Evolutionary conservation across 2,888 invertebrate genomes (phyloP), one percentile per base, ranked within the genome.

Genomic region (Parelbella ahira): DNA sequence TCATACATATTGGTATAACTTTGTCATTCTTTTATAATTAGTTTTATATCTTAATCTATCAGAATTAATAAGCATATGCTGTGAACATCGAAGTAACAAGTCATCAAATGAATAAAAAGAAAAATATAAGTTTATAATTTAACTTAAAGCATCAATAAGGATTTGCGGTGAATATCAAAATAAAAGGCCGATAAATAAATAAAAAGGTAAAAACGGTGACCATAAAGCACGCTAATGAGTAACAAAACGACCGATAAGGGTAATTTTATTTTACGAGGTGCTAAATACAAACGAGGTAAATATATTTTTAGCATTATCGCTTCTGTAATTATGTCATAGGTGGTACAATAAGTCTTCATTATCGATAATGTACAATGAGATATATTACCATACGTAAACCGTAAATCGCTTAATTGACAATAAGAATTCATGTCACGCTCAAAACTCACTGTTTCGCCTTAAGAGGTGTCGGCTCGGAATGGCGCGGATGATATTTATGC

Each of bases 401-500:
- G 42, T 51, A 46, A 47, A 48, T 56, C 41, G 51, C 48, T 49
- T 49, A 51, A 53, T 54, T 49, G 45, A 47, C 46, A 39, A 48
- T 44, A 45, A 32, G 39, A 49, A 49, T 49, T 48, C 46, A 50
- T 51, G 48, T 47, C 44, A 44, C 43, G 33, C 29, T 38, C 39
- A 34, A 44, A 49, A 53, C n/a, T n/a, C n/a, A n/a, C 49, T 52
- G 59, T 54, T 48, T 59, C 53, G 47, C 63, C 61, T 53, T 63
- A 64, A 51, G 54, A 56, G 58, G 61, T 60, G 62, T 61, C 56
- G n/a, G 60, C 37, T 20, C 12, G 48, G 46, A 54, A 65, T 63
- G 56, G 51, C 50, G 46, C 50, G 46, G 61, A 63, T 63, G 67
- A 60, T 52, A 54, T 52, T 44, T 37, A 38, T 8, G 37, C 68